Evolutionary conservation across 37 sponge, comb jelly and placozoan genomes (phyloP), one percentile per base, ranked within the genome.

Genomic region (Theonella swinhoei): DNA sequence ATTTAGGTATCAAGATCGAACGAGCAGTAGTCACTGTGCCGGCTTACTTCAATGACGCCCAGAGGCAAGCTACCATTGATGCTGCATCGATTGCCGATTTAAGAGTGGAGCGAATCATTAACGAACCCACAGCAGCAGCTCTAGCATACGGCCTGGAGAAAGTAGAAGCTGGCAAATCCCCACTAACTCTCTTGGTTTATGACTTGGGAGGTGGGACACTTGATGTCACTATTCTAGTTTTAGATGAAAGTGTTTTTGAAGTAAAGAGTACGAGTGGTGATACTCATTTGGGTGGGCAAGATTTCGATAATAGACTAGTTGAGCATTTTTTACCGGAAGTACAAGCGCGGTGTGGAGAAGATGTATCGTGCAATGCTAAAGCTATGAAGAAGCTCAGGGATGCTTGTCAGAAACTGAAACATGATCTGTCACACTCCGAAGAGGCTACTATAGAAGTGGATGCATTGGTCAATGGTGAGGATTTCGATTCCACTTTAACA

Each of bases 81-180:
- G 99, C 99, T 30, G 72, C 88, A 35, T 70, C 77, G 0, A 89
- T 98, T 28, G 91, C 99, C 0, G 99, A 96, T 0, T 69, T 98
- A 63, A 80, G 84, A 47, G 91, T 98, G 23, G 89, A 92, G 80
- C 65, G 95, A 20, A 94, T 98, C n/a, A 98, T 98, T 67, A 98
- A 96, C 47, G 99, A 98, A 71, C 99, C 99, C 31, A 98, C 99
- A 1, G 93, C 99, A 42, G 99, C 99, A 42, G 95, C 99, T 22
- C 78, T 98, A 62, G 96, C 99, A 1, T 98, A 98, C 70, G 99
- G 99, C 4, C 79, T 98, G 24, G 94, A 96, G 58, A 96, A 74
- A 73, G 63, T 66, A 0, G 40, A 39, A 28, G 80, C 67, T 3
- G 79, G 79, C 24, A 69, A 41, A 0, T 63, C 31, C 33, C 42